These are phyloP conservation scores for Papilio demoleus DNA, from an alignment of 2,888 invertebrate genomes.

Conservation along the genomic window DNA sequence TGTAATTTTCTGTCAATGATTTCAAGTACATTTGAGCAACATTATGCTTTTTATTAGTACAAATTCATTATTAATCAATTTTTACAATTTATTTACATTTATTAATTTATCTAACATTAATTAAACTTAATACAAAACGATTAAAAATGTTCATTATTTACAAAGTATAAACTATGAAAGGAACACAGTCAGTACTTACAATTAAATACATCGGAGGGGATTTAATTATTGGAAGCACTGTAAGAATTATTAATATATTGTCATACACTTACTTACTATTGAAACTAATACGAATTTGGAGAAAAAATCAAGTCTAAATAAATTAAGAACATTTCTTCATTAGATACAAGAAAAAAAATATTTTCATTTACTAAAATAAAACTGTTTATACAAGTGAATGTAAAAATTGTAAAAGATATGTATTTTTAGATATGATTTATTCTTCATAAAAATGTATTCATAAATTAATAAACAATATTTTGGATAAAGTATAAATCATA, in stretches of 20 bases:
- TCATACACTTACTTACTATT: constrained; percentile 5
- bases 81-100: constrained; percentile 15
- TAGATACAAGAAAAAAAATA: background rate
- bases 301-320: background rate
- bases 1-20: background rate
- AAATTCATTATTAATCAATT: background rate
- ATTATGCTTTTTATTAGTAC: background rate
- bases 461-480: too few relatives aligned
- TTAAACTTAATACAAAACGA: constrained; percentile 36
- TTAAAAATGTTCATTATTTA: constrained; percentile 49
- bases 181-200: constrained; percentile 55
- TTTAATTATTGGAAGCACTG: constrained; percentile 45
- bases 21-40: constrained; percentile 15
- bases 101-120: too few relatives aligned
- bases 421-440: background rate
- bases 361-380: too few relatives aligned
- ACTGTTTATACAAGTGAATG: background rate
- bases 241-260: constrained; percentile 39
- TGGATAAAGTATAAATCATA: too few relatives aligned
- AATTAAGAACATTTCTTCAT: background rate
- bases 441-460: background rate
- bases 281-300: background rate
- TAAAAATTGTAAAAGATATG: constrained; percentile 8
- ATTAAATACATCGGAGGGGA: constrained; percentile 65
- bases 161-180: constrained; percentile 52